Conservation (phyloP, 2,797 vertebrate genomes). For the Sorex maritimensis region DNA sequence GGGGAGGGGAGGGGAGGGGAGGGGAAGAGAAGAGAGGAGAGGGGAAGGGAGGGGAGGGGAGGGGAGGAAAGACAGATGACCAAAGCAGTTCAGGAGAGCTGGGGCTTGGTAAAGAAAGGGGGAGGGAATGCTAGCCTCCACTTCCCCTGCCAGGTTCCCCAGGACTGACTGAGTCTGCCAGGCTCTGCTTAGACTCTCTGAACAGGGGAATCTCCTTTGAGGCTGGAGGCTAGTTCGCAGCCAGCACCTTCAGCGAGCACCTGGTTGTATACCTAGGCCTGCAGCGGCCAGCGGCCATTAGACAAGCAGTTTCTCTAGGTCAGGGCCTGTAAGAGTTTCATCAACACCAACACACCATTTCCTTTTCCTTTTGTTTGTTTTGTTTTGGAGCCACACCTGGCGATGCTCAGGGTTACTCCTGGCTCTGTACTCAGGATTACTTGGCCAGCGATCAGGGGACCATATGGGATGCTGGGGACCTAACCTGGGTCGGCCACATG, state of each 20-base stretch:
- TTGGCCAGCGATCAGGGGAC: too few species aligned
- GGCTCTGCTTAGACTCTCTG: neutral
- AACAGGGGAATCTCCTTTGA: neutral
- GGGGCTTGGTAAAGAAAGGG: neutral
- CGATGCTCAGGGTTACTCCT: too few species aligned
- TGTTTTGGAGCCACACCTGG: too few species aligned
- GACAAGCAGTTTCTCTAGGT: neutral
- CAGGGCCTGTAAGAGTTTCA: neutral
- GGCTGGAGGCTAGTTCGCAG: neutral
- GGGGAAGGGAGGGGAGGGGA: neutral
- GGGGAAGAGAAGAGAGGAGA: neutral
- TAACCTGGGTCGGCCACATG: too few species aligned
- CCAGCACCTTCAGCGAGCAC: neutral
- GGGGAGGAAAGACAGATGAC: neutral
- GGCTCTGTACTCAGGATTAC: too few species aligned
- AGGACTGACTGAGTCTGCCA: neutral
- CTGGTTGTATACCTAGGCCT: neutral
- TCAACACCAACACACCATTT: neutral
- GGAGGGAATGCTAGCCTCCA: neutral
- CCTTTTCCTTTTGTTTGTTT: too few species aligned
- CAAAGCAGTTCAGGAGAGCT: conserved; percentile 9
- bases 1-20: too few species aligned
- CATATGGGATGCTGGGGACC: too few species aligned
- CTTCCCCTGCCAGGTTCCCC: neutral
- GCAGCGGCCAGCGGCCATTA: neutral